phyloP scores from a whole-genome alignment of 2,888 invertebrate species.

The Candidula unifasciata region DNA sequence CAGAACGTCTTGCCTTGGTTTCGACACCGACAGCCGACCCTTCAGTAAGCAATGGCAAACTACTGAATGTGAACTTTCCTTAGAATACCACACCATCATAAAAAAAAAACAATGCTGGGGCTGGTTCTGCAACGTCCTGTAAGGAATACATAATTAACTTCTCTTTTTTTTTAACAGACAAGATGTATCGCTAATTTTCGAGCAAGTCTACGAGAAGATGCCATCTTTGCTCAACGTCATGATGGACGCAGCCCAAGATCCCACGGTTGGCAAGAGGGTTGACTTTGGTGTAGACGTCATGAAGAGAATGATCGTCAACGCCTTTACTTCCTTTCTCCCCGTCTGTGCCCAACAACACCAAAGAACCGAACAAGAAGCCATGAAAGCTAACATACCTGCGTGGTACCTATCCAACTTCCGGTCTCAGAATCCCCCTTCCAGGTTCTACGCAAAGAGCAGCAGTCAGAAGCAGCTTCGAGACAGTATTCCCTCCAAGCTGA shows the following conservation, averaged over 20 bases:
- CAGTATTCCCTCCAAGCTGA: background rate
- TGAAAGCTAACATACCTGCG: background rate
- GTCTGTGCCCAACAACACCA: background rate
- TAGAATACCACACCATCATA: no score
- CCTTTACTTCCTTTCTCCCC: background rate
- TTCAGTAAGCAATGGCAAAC: no score
- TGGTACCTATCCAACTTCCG: background rate
- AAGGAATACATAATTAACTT: background rate
- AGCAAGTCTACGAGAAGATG: constrained; percentile 3
- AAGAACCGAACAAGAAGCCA: background rate
- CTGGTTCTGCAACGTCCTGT: no score
- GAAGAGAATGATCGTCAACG: background rate
- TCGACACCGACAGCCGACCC: no score
- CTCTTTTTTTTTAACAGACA: background rate
- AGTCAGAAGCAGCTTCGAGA: background rate
- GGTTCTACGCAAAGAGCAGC: background rate
- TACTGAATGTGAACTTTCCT: no score
- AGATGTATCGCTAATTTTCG: background rate
- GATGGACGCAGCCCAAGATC: background rate
- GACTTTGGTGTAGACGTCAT: background rate
- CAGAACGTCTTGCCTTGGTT: no score
- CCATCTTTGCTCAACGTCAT: background rate
- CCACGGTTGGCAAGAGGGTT: background rate
- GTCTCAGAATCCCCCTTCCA: background rate
- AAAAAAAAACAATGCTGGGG: no score